phyloP scores from a whole-genome alignment of 2,797 vertebrate species.

The Acanthis flammea region DNA sequence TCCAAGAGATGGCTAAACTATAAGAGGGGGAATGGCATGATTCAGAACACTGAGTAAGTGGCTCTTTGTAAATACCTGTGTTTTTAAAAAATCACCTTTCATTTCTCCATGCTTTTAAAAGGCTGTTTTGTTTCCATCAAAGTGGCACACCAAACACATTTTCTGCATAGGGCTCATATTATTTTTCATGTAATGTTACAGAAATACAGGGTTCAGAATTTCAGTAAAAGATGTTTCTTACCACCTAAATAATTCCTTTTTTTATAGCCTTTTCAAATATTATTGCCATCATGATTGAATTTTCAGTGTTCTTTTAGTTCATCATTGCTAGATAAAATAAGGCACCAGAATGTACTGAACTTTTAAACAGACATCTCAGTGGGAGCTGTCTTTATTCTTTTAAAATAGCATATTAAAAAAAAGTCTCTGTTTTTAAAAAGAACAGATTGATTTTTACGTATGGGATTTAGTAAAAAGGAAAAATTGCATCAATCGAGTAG shows the following conservation, averaged over 20 bases:
- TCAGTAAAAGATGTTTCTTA: conserved; percentile 48
- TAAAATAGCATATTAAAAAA: conserved; percentile 24
- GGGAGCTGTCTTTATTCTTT: conserved; percentile 57
- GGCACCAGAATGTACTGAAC: conserved; percentile 54
- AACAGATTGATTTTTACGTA: conserved; percentile 56
- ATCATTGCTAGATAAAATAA: conserved; percentile 54
- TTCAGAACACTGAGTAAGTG: conserved; percentile 75
- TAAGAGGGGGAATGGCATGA: conserved; percentile 74
- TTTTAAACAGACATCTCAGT: conserved; percentile 57
- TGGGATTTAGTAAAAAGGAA: conserved; percentile 31
- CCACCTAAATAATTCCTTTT: conserved; percentile 57
- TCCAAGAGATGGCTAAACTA: conserved; percentile 79
- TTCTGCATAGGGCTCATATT: conserved; percentile 55
- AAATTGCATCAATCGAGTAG: not conserved
- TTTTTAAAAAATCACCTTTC: conserved; percentile 61
- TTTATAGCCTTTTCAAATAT: conserved; percentile 58
- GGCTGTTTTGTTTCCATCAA: conserved; percentile 61
- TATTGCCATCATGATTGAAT: conserved; percentile 60
- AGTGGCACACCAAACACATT: not conserved
- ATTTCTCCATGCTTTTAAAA: conserved; percentile 62
- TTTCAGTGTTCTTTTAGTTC: conserved; percentile 52
- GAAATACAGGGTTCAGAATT: conserved; percentile 45
- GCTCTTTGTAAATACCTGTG: conserved; percentile 59
- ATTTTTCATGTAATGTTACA: conserved; percentile 57
- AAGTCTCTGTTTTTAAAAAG: conserved; percentile 57